phyloP scores from a whole-genome alignment of 35 echinoderm and acorn worm species.

The Eucidaris tribuloides region DNA sequence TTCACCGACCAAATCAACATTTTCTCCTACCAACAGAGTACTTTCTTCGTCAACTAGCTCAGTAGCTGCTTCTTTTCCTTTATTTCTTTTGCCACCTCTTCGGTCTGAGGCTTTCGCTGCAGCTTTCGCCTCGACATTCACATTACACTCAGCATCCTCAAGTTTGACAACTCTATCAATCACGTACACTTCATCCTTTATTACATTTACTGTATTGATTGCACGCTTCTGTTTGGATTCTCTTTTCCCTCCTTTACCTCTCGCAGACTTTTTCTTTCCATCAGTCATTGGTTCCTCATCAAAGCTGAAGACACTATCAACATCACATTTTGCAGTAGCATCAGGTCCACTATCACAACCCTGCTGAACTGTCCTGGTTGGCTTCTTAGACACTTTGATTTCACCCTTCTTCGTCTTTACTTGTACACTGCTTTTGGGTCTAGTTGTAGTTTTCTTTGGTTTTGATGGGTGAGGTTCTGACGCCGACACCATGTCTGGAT shows the following conservation, averaged over 20 bases:
- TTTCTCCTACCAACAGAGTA: no score
- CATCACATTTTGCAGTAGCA: background rate
- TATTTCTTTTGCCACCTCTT: no score
- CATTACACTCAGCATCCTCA: background rate
- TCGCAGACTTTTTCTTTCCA: background rate
- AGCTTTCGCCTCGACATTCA: background rate
- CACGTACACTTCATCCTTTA: no score
- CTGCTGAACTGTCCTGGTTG: background rate
- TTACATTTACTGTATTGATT: background rate
- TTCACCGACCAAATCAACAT: no score
- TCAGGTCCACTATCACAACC: background rate
- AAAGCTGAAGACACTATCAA: constrained; percentile 9
- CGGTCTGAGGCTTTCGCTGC: no score
- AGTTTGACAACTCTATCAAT: no score
- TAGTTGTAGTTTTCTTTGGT: background rate
- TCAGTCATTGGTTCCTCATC: background rate
- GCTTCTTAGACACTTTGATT: constrained; percentile 48
- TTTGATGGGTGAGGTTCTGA: background rate
- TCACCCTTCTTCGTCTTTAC: constrained; percentile 57
- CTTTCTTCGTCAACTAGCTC: no score
- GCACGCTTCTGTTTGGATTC: background rate
- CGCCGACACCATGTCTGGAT: background rate
- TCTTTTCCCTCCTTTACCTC: background rate
- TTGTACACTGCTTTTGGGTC: background rate
- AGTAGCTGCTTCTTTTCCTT: no score